Conservation (phyloP, 2,888 invertebrate species). For the Aphrophora alni region DNA sequence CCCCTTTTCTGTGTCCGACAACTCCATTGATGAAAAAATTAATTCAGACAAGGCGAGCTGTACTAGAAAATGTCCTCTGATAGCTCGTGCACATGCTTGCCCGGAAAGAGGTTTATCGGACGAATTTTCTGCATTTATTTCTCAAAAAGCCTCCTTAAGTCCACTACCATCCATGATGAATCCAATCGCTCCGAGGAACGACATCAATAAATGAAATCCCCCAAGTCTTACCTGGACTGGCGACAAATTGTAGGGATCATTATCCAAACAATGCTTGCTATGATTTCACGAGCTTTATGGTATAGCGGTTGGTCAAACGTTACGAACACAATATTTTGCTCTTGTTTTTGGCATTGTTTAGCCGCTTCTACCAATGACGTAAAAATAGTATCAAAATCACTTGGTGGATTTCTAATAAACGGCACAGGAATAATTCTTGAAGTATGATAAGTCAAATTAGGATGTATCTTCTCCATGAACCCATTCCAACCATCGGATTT, state of each 20-base stretch:
- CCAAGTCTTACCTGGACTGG: background rate
- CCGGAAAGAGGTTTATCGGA: background rate
- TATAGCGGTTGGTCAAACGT: background rate
- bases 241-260: background rate
- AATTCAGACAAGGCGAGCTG: background rate
- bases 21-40: background rate
- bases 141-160: background rate
- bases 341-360: background rate
- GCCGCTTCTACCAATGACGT: background rate
- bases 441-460: background rate
- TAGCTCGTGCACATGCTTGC: background rate
- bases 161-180: constrained; percentile 3
- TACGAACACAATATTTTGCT: background rate
- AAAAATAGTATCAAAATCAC: background rate
- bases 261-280: background rate
- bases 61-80: background rate
- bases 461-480: background rate
- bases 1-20: background rate
- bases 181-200: constrained; percentile 7
- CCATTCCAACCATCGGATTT: background rate
- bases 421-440: background rate
- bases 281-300: background rate
- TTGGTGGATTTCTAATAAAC: background rate
- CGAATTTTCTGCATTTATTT: background rate
- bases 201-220: background rate